A percentile compares a stretch with the other conserved stretches of the same genome.
These are phyloP conservation scores for Tupaia chinensis DNA, from an alignment of 2,113 vertebrate genomes.

Conservation along the genomic window DNA sequence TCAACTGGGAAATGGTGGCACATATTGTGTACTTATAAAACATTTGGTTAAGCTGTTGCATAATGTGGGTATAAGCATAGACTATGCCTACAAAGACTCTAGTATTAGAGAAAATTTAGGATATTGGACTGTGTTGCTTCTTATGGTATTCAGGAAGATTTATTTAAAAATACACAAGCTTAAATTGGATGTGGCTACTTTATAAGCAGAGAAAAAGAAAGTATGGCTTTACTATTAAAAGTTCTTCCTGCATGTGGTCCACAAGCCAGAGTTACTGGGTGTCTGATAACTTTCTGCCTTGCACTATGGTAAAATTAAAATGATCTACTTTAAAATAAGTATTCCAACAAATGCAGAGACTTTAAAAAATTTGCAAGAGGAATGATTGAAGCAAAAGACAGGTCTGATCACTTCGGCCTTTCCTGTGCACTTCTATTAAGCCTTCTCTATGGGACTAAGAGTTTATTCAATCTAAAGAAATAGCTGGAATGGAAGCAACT, in stretches of 20 bases:
- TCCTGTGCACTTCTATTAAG: not conserved
- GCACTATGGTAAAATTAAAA: slow-evolving; percentile 5
- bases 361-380: not conserved
- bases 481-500: not conserved
- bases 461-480: not conserved
- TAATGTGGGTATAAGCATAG: not conserved
- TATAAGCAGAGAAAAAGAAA: not conserved
- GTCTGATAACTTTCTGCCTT: not conserved
- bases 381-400: not conserved
- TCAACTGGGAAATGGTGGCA: not conserved
- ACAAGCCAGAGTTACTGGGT: not conserved
- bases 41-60: not conserved
- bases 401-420: not conserved
- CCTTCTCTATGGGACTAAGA: not conserved
- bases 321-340: not conserved
- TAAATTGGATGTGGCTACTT: not conserved
- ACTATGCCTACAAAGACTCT: not conserved
- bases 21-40: not conserved
- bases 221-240: not conserved
- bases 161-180: not conserved
- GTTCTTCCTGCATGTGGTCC: not conserved
- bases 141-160: not conserved
- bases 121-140: not conserved
- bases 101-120: not conserved
- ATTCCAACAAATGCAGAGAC: not conserved